Base-by-base conservation (phyloP, 2,888 invertebrate species). In the Doris montereyensis region DNA sequence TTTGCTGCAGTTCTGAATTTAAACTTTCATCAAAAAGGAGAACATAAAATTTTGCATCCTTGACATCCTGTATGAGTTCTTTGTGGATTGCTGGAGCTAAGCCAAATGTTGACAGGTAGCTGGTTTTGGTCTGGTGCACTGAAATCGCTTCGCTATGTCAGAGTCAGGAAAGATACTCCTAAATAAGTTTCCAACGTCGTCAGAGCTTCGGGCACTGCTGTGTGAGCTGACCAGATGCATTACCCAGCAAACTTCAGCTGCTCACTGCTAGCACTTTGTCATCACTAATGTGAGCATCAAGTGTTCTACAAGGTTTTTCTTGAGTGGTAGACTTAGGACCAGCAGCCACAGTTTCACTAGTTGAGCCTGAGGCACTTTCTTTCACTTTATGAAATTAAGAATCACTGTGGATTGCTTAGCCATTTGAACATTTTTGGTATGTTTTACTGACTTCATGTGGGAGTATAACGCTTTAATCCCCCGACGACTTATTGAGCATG, bases 1-100 rank as follows among this genome's bases (percentile, higher is more conserved):
- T 85, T 62, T 73, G 35, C 52, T 85, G 83, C 65, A 78, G 76
- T 71, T 83, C 79, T 26, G 81, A 78, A 28, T 84, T 84, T 4
- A 83, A 77, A 13, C 76, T 75, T 71, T 83, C 84, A 68, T 83
- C 80, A 80, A 84, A 83, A 5, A 81, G 26, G 13, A 81, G 35
- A 24, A 82, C 81, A 76, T 80, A 83, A 13, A n/a, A 72, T n/a
- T 62, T 21, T n/a, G 79, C 83, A 67, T 35, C 73, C 67, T 8
- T 24, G 67, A 1, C 73, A 41, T 41, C 17, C 13, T 62, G 24
- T 1, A 13, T 26, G 24, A 82, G 28, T 32, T 21, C n/a, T 24
- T n/a, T n/a, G n/a, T n/a, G n/a, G n/a, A 68, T 13, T 10, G 30
- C 24, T 28, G 68, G 68, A 28, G 68, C 68, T 8, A 68, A 3